Evolutionary conservation across 1,140 invertebrate genomes (phyloP), one percentile per base, ranked within the genome.

Genomic region (Papilio xuthus): DNA sequence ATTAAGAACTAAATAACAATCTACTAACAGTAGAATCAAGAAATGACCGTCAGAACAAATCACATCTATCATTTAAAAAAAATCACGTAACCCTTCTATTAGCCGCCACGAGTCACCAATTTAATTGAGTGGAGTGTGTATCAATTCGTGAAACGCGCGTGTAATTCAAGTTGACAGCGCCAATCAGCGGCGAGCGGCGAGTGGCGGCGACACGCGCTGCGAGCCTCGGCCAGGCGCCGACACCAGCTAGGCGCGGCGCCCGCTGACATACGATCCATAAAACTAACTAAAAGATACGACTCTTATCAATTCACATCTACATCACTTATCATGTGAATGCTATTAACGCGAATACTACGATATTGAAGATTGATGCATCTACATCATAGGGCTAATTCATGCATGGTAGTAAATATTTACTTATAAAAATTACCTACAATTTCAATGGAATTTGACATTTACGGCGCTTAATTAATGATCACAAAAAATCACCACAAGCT

Each of bases 101-200:
- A 73, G 41, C 71, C 71, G 71, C 37, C 42, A 69, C 72, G 75
- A 76, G 74, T 53, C 77, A 71, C 73, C 80, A 76, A 81, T 72
- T 81, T 79, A 81, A 81, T 76, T 79, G 60, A 74, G 73, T 56
- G 13, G 50, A 71, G 75, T 71, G 79, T 70, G 77, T 81, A 60
- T 75, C 74, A 78, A 81, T 78, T 78, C 44, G 69, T 75, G 47
- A 78, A 81, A 77, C 78, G 73, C 77, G 41, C 73, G 72, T 78
- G 80, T 82, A 82, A 82, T 78, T 75, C 67, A 75, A 80, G 80
- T 72, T 77, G 81, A 82, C 81, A 77, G 79, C 63, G 63, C 23
- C 76, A 56, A 82, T 81, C 47, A 63, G 74, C 72, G 77, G 44
- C 67, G 81, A 82, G 44, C 67, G 81, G 80, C 77, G 50, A 53